A percentile compares a stretch with the other conserved stretches of the same genome.
These are phyloP conservation scores for Lophotriccus pileatus DNA, from an alignment of 2,797 vertebrate species.

Conservation along the genomic window DNA sequence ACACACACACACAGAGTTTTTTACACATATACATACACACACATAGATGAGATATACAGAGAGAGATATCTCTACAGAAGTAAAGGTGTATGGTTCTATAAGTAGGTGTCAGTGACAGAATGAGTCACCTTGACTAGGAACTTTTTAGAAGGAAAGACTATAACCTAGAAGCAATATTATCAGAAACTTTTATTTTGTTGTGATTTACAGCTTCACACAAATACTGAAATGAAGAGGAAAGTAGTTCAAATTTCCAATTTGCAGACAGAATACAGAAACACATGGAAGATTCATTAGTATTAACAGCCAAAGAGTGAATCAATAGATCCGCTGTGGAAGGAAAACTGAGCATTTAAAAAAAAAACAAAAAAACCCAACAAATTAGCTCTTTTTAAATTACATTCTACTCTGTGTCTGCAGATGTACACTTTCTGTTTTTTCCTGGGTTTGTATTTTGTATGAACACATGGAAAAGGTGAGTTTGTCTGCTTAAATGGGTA, in stretches of 20 bases:
- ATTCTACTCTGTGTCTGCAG: not conserved
- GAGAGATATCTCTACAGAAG: not conserved
- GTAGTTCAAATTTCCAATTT: not conserved
- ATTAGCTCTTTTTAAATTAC: not conserved
- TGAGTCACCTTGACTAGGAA: not conserved
- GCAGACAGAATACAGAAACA: not conserved
- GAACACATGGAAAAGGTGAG: not conserved
- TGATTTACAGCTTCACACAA: not conserved
- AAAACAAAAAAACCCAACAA: too few species aligned
- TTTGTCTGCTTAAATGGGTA: not conserved
- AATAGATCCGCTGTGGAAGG: not conserved
- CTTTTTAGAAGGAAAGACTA: not conserved
- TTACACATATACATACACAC: not conserved
- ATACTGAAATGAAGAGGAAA: not conserved
- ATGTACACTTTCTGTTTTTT: not conserved
- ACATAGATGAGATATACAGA: rapidly evolving
- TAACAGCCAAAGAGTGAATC: not conserved
- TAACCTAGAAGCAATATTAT: not conserved
- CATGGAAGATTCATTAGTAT: not conserved
- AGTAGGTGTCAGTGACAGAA: not conserved
- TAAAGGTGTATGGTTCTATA: not conserved
- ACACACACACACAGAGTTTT: not conserved
- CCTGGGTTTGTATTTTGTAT: not conserved
- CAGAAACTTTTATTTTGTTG: constrained; percentile 21
- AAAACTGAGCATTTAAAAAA: not conserved